phyloP scores from a whole-genome alignment of 1,140 invertebrate genomes.

The Steinernema feltiae region DNA sequence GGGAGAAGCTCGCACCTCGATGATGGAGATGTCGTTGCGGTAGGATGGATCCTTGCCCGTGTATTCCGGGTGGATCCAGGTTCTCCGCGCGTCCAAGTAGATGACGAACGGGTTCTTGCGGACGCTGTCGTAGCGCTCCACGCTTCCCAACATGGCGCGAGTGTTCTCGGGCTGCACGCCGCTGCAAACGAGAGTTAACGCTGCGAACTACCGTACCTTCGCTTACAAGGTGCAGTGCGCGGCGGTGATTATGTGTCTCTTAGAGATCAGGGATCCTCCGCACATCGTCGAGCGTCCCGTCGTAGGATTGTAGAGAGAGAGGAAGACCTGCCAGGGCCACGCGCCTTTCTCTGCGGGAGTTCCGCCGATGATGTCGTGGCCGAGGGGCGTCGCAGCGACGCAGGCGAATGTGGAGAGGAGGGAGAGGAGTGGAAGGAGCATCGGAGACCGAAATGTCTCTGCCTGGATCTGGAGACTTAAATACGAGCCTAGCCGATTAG shows the following conservation, averaged over 20 bases:
- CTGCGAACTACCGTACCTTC: neutral
- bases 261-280: neutral
- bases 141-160: neutral
- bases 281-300: neutral
- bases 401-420: neutral
- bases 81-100: neutral
- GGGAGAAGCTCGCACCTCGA: neutral
- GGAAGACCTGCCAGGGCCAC: neutral
- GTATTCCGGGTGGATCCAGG: neutral
- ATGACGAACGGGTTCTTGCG: neutral
- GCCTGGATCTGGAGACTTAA: too few relatives aligned
- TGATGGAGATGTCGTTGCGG: constrained; percentile 4
- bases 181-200: neutral
- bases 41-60: neutral
- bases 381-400: neutral
- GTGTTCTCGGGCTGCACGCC: neutral
- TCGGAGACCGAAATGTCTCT: too few relatives aligned
- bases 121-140: neutral
- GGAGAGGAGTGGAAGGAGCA: neutral
- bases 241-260: neutral
- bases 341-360: neutral
- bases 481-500: neutral
- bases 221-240: constrained; percentile 12
- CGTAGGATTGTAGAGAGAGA: neutral
- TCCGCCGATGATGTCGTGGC: constrained; percentile 1